Conservation (phyloP, 2,797 vertebrate species). For the Arremon brunneinucha region DNA sequence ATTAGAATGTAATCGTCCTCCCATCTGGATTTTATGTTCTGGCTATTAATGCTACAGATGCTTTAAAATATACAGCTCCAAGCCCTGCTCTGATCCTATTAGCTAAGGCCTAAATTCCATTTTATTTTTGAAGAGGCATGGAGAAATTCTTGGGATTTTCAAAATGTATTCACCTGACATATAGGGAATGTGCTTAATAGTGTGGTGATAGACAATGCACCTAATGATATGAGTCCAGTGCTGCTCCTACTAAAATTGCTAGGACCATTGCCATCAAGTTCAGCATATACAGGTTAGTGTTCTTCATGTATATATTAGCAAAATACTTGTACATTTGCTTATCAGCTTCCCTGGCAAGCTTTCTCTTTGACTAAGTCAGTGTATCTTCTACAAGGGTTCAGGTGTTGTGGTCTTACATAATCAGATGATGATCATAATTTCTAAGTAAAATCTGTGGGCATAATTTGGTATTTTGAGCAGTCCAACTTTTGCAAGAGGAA, state of each 20-base stretch:
- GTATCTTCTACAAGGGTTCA: neutral
- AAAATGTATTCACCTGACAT: neutral
- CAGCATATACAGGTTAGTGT: neutral
- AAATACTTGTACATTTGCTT: neutral
- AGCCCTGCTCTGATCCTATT: neutral
- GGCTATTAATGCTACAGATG: neutral
- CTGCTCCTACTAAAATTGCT: neutral
- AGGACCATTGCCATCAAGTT: neutral
- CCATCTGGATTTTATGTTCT: neutral
- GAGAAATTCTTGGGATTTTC: neutral
- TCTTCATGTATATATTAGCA: neutral
- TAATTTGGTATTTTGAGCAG: neutral
- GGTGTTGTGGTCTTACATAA: neutral
- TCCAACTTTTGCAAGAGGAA: neutral
- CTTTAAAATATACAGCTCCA: neutral
- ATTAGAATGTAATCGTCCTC: neutral
- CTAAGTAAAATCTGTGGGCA: neutral
- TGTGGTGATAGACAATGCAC: neutral
- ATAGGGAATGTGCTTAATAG: neutral
- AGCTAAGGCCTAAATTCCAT: neutral
- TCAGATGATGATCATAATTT: neutral
- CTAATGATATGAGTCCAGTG: neutral
- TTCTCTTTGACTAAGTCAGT: too few species aligned
- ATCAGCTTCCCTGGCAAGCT: too few species aligned
- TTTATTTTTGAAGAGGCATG: neutral